Base-by-base conservation (phyloP, 2,797 vertebrate species). In the Ambastaia sidthimunki region DNA sequence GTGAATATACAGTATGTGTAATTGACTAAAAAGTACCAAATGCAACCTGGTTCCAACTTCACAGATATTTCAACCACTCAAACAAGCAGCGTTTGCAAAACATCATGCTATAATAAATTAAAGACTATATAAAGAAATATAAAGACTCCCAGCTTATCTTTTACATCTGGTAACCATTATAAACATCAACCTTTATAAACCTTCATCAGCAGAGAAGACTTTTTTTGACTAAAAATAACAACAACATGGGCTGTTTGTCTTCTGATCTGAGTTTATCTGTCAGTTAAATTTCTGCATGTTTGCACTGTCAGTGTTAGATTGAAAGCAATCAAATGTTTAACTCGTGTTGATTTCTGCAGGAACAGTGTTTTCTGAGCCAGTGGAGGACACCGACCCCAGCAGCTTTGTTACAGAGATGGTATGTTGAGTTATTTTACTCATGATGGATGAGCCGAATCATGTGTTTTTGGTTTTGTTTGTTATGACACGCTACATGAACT, bases 361-460 rank as follows among this genome's bases (percentile, higher is more conserved):
- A 86, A 93, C 91, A 87, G 90, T 82, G 86, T 81, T 85, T 78
- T 96, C 95, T 82, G 96, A 96, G 80, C 97, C 98, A 0, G 97
- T 99, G 87, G 97, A 99, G 87, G 97, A 99, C 89, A 98, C 95
- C 0, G 97, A 99, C 89, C 96, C 98, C 19, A 98, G 96, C 89
- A 96, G 93, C 87, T 93, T 97, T 34, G 91, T 96, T 31, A 92
- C 93, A 86, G 88, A 95, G 85, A 89, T 92, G 92, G 98, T 98
- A 91, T 92, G 84, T 13, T 25, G 11, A 15, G 3, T 15, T n/a
- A 1, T 65, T 52, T 60, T 1, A 76, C 16, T 80, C 1, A 63
- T 78, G 28, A 4, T 12, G 2, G 13, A 25, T n/a, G 18, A 19
- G 37, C 23, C 19, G 23, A 59, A 76, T n/a, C 65, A 44, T 23